Evolutionary conservation across 2,113 vertebrate species (phyloP).

Genomic region (Myrmophylax atrothorax): DNA sequence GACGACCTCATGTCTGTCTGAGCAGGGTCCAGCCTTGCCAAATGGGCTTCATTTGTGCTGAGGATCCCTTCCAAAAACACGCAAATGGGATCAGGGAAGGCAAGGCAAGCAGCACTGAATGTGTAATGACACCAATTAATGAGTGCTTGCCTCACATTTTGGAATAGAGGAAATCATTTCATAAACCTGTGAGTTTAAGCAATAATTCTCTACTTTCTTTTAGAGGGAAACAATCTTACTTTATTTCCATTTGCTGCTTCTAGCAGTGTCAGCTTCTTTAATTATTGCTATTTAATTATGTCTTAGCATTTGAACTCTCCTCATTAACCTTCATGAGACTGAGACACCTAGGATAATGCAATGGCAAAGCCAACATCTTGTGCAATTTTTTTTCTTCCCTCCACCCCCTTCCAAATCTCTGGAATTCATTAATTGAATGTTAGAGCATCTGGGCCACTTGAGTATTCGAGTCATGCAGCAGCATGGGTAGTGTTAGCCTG

Average conservation of each 20-base stretch:
- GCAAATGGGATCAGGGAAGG: not conserved
- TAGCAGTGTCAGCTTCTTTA: slow-evolving; percentile 57
- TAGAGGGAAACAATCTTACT: not conserved
- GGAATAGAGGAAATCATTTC: not conserved
- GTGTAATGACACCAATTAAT: slow-evolving; percentile 17
- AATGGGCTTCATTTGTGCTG: not conserved
- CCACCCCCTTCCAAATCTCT: slow-evolving; percentile 3
- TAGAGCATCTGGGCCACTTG: slow-evolving; percentile 65
- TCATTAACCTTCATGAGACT: slow-evolving; percentile 71
- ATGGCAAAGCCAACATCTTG: slow-evolving; percentile 54
- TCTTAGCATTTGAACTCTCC: slow-evolving; percentile 68
- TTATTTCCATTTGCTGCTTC: slow-evolving; percentile 45
- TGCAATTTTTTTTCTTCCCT: not conserved
- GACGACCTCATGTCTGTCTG: not conserved
- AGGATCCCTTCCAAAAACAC: not conserved
- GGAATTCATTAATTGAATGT: slow-evolving; percentile 71
- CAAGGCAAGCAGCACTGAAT: not conserved
- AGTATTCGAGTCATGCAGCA: slow-evolving; percentile 66
- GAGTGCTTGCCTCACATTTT: not conserved
- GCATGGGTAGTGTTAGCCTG: slow-evolving; percentile 55
- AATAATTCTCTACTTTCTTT: not conserved
- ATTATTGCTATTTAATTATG: slow-evolving; percentile 72
- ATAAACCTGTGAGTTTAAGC: slow-evolving; percentile 14
- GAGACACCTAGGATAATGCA: slow-evolving; percentile 58
- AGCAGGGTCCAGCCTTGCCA: not conserved